Evolutionary conservation across 2,113 vertebrate genomes (phyloP), one percentile per base, ranked within the genome.

Genomic region (Perccottus glenii): DNA sequence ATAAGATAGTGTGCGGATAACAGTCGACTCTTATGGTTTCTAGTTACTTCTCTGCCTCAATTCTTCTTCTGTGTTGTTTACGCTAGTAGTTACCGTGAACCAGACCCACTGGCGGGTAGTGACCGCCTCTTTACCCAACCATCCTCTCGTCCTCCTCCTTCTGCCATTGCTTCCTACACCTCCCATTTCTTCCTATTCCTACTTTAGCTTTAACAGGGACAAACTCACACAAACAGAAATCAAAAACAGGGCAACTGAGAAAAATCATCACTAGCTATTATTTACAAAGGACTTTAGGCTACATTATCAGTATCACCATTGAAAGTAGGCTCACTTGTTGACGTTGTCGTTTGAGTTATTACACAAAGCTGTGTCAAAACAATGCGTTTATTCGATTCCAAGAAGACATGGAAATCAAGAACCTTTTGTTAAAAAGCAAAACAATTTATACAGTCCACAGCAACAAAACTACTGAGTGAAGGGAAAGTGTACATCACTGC

Each of bases 391-490:
- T 96, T 98, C 92, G 36, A 64, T 87, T 94, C 95, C 16, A 95
- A 93, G 94, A 95, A 95, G 93, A 95, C 93, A 94, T 94, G 92
- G 94, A 95, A 93, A 97, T 96, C 72, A 95, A 96, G 9, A 91
- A 95, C 91, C 68, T 75, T 94, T 85, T 94, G 93, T 93, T 94
- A 93, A 96, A 95, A 94, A 94, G 92, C 93, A 94, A 93, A 92
- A 46, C 66, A 89, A 92, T 93, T 93, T 93, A 94, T 94, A 96
- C 93, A 91, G 92, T 56, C 11, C 70, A 82, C 64, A 93, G 96
- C 94, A 94, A 95, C 90, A 94, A 91, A 91, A 93, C 88, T 64
- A 83, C 78, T 11, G 44, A 88, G 78, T 70, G 70, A 72, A 83
- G 70, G 90, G 90, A 84, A 88, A 87, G 89, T 92, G 88, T 93